These are phyloP conservation scores for Oxytorus armatus DNA, from an alignment of 2,888 invertebrate genomes.

Conservation along the genomic window DNA sequence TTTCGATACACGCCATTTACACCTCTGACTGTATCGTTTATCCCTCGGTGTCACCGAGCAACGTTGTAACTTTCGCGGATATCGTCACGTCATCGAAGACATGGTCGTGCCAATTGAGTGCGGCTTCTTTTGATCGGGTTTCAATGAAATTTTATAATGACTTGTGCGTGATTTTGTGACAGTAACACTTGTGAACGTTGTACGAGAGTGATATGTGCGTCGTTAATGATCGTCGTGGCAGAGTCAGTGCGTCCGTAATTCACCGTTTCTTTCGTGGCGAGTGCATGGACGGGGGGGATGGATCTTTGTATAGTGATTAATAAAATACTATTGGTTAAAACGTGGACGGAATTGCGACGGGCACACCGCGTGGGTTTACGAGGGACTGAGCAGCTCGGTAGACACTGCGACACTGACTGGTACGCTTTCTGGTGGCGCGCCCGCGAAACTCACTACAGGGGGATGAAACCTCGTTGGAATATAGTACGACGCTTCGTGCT, in stretches of 20 bases:
- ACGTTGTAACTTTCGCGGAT: background rate
- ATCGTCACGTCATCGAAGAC: constrained; percentile 34
- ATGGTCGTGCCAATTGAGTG: constrained; percentile 9
- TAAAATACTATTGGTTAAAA: constrained; percentile 61
- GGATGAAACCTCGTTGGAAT: constrained; percentile 57
- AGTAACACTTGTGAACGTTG: background rate
- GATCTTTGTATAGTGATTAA: constrained; percentile 5
- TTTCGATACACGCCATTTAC: background rate
- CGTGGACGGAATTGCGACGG: constrained; percentile 79
- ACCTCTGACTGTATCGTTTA: background rate
- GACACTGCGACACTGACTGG: constrained; percentile 81
- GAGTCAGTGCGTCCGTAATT: background rate
- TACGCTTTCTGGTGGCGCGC: constrained; percentile 78
- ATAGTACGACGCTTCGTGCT: constrained; percentile 19
- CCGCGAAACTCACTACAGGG: constrained; percentile 61
- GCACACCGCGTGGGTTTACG: constrained; percentile 73
- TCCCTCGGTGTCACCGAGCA: constrained; percentile 1
- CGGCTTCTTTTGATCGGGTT: constrained; percentile 10
- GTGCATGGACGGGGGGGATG: background rate
- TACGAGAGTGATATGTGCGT: constrained; percentile 17
- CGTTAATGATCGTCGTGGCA: background rate
- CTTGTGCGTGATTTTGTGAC: constrained; percentile 8
- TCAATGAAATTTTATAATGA: background rate
- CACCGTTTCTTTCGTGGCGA: background rate
- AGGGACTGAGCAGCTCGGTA: constrained; percentile 76